A percentile compares a stretch with the other conserved stretches of the same genome.
phyloP scores from a whole-genome alignment of 2,113 vertebrate species.

The Pelobates fuscus region DNA sequence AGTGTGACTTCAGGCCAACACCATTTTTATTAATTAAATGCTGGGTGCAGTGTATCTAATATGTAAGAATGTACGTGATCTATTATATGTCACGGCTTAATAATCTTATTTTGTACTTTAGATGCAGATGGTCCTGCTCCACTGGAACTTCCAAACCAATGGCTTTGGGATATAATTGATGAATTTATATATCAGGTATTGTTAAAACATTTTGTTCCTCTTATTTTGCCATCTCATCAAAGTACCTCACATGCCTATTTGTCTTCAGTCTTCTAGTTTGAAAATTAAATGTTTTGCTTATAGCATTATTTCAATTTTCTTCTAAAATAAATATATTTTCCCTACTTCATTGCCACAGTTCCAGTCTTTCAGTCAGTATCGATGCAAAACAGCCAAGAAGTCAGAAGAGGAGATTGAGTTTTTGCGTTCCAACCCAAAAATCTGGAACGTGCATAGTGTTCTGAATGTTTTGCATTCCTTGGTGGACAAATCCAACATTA shows the following conservation, averaged over 20 bases:
- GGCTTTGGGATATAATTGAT: constrained; percentile 99
- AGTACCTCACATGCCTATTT: neutral
- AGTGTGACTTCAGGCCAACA: no score
- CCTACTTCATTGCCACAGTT: constrained; percentile 71
- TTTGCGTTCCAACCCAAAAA: constrained; percentile 95
- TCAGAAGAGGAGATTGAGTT: constrained; percentile 96
- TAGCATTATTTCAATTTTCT: no score
- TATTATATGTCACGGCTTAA: no score
- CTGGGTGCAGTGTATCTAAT: no score
- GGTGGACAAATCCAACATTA: constrained; percentile 98
- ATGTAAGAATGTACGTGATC: no score
- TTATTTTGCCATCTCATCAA: no score
- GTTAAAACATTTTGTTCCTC: no score
- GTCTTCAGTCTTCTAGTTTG: neutral
- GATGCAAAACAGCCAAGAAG: constrained; percentile 96
- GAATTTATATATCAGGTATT: constrained; percentile 98
- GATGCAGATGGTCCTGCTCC: constrained; percentile 97
- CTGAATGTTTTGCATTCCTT: constrained; percentile 96
- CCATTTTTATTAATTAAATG: no score
- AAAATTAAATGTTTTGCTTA: neutral
- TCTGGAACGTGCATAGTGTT: constrained; percentile 98
- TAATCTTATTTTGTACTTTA: no score
- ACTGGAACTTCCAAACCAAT: constrained; percentile 95
- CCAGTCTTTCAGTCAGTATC: constrained; percentile 98
- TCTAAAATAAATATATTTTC: no score